Percentiles rank a stretch among this genome's conserved stretches.
phyloP scores from a whole-genome alignment of 92 coral and sea anemone species.

The Epizoanthus fatuus region DNA sequence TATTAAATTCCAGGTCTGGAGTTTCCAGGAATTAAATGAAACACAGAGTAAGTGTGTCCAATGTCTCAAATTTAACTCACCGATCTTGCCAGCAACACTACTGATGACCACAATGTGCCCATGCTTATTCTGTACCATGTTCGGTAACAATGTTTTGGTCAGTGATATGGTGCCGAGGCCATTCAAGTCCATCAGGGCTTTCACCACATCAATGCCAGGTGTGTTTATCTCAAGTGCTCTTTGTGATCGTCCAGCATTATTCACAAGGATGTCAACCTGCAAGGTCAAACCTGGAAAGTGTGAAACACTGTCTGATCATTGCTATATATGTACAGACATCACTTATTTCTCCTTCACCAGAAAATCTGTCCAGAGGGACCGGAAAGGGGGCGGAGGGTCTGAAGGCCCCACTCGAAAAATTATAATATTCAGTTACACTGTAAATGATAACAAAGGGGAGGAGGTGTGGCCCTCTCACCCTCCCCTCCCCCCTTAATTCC shows the following conservation, averaged over 20 bases:
- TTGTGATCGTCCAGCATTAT: slow-evolving; percentile 95
- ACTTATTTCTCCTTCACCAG: too few species aligned
- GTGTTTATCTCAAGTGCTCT: slow-evolving; percentile 83
- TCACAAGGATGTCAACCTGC: slow-evolving; percentile 93
- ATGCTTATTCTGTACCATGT: slow-evolving; percentile 86
- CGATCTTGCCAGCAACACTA: slow-evolving; percentile 95
- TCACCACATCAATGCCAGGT: slow-evolving; percentile 79
- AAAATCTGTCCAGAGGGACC: too few species aligned
- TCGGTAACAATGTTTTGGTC: slow-evolving; percentile 87
- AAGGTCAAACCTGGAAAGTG: not conserved
- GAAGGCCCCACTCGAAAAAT: too few species aligned
- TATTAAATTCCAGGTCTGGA: not conserved
- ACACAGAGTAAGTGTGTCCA: not conserved
- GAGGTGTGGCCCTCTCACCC: too few species aligned
- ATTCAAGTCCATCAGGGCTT: slow-evolving; percentile 83
- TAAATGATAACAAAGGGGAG: too few species aligned
- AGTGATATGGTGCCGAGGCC: slow-evolving; percentile 86
- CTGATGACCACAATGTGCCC: slow-evolving; percentile 94
- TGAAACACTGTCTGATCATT: too few species aligned
- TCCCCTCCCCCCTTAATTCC: too few species aligned
- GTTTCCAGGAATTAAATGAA: too few species aligned
- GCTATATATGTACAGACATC: too few species aligned
- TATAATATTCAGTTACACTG: too few species aligned
- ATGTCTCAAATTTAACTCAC: slow-evolving; percentile 41
- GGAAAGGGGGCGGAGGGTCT: too few species aligned